Conservation (phyloP, 2,113 vertebrate species). For the Balaeniceps rex region DNA sequence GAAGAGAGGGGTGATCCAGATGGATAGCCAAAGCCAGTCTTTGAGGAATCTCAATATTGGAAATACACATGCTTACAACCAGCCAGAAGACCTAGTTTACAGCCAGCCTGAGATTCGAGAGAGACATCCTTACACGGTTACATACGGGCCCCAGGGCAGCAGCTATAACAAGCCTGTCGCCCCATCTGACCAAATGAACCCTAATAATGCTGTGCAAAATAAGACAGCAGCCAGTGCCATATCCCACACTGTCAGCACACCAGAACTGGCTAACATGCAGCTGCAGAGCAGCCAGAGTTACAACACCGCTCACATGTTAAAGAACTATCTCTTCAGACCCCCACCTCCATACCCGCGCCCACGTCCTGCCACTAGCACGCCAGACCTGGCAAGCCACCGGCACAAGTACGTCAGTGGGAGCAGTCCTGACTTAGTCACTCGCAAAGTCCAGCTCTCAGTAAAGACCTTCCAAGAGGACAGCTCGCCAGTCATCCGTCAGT, state of each 20-base stretch:
- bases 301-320: conserved; percentile 79
- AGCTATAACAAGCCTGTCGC: conserved; percentile 80
- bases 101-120: conserved; percentile 96
- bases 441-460: conserved; percentile 93
- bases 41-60: conserved; percentile 93
- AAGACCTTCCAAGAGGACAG: conserved; percentile 98
- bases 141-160: conserved; percentile 76
- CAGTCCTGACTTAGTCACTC: conserved; percentile 91
- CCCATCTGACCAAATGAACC: conserved; percentile 66
- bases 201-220: conserved; percentile 29
- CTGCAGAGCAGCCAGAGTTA: conserved; percentile 76
- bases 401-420: conserved; percentile 88
- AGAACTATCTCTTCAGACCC: conserved; percentile 86
- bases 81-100: conserved; percentile 90
- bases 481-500: conserved; percentile 89
- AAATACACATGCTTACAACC: conserved; percentile 88
- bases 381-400: conserved; percentile 92
- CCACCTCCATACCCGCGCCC: conserved; percentile 91
- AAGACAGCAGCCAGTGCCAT: conserved; percentile 81
- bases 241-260: conserved; percentile 95
- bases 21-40: conserved; percentile 91
- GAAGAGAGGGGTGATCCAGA: conserved; percentile 81
- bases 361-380: conserved; percentile 93
- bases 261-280: conserved; percentile 89
- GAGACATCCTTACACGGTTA: conserved; percentile 75